Base-by-base conservation (phyloP, 2,797 vertebrate genomes). In the Prionace glauca region DNA sequence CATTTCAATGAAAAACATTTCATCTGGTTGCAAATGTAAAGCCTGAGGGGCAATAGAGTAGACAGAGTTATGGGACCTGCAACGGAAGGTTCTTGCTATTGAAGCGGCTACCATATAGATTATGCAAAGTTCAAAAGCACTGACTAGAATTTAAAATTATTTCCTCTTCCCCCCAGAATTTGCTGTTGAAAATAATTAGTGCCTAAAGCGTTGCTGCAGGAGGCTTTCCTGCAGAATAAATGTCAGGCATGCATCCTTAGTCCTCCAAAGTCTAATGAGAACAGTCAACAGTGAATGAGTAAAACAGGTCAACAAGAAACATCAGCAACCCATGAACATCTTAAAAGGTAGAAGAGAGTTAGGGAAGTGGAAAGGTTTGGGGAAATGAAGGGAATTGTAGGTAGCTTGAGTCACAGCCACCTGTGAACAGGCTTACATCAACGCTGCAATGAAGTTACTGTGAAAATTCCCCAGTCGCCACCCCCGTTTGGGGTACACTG, bases 91-190 rank as follows among this genome's bases (percentile, higher is more conserved):
- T 26, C 41, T 24, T 74, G 74, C 29, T 50, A 56, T 50, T 72
- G 45, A 94, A 50, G 93, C 69, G 56, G 45, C 92, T 26, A 72
- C 92, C 41, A 7, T 26, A 94, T 71, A 45, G 93, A 56, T 94
- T 94, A 74, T 94, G 93, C 41, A 74, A 74, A 94, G 93, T 72
- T 74, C 69, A 74, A 94, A 74, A 56, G 69, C 26, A 1, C 50
- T 50, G 45, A 94, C 72, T 90, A 45, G 69, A 74, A 74, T 94
- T 50, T 72, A 74, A 94, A 94, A 94, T 94, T 74, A 94, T 94
- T 94, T 71, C 69, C 69, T 50, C 45, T 94, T 74, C 93, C 65
- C n/a, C 16, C 65, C 71, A 94, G 41, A 72, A 74, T 74, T 74
- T 94, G 24, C 69, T 32, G 24, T 56, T 94, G 69, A 94, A 74